phyloP scores from a whole-genome alignment of 2,797 vertebrate genomes.

The Tauraco hartlaubi region DNA sequence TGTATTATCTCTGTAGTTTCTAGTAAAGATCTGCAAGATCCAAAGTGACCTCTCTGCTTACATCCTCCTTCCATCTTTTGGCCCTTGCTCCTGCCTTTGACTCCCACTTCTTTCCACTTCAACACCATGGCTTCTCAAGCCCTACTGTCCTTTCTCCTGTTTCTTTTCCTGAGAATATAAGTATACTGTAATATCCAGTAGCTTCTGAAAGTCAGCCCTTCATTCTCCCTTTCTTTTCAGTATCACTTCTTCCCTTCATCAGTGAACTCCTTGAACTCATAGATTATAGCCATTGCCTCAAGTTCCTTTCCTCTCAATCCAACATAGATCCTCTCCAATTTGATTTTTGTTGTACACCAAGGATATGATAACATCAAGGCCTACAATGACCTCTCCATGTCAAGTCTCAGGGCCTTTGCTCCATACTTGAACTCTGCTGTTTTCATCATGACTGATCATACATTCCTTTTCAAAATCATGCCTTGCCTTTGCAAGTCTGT shows the following conservation, averaged over 20 bases:
- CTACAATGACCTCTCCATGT: conserved; percentile 49
- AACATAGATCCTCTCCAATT: background rate
- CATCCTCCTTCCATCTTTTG: conserved; percentile 19
- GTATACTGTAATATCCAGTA: background rate
- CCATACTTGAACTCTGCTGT: conserved; percentile 42
- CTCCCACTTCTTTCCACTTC: conserved; percentile 15
- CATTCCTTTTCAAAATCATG: conserved; percentile 10
- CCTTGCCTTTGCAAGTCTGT: background rate
- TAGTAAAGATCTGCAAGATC: conserved; percentile 1
- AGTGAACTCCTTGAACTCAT: conserved; percentile 42
- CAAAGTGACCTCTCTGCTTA: conserved; percentile 41
- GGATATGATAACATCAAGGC: conserved; percentile 43
- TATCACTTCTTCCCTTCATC: background rate
- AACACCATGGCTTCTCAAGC: background rate
- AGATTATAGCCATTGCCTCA: conserved; percentile 1
- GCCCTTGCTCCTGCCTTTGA: background rate
- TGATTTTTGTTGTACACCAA: background rate
- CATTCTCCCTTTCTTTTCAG: background rate
- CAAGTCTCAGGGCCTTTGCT: conserved; percentile 58
- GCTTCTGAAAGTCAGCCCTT: conserved; percentile 22
- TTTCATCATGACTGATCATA: conserved; percentile 53
- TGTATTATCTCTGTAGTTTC: background rate
- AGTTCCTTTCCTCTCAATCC: conserved; percentile 10
- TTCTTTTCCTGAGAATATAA: conserved; percentile 12
- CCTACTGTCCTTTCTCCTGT: conserved; percentile 21